A percentile compares a stretch with the other conserved stretches of the same genome.
phyloP scores from a whole-genome alignment of 2,113 vertebrate species.

The Myiozetetes cayanensis region DNA sequence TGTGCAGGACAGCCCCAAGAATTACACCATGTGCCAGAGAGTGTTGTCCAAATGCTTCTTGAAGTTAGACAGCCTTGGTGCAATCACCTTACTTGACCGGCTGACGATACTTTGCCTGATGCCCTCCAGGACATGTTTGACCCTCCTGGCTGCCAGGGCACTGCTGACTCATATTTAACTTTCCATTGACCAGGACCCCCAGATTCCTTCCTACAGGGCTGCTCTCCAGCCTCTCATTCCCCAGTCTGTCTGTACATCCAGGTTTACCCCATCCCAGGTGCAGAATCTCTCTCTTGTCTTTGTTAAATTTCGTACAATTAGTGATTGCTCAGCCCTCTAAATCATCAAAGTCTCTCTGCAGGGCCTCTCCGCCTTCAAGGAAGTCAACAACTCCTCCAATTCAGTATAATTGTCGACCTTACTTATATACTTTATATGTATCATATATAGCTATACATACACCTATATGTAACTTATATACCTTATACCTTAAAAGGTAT shows the following conservation, averaged over 20 bases:
- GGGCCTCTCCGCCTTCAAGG: neutral
- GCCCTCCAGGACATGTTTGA: fast-evolving
- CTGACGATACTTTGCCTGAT: neutral
- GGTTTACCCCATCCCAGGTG: neutral
- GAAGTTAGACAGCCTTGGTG: neutral
- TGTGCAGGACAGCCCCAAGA: neutral
- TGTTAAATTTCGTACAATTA: neutral
- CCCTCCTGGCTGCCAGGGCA: neutral
- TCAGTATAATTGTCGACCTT: neutral
- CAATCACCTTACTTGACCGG: fast-evolving
- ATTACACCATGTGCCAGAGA: fast-evolving
- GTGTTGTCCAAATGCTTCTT: fast-evolving
- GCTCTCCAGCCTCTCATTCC: neutral
- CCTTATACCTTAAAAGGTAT: neutral
- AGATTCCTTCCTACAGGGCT: neutral
- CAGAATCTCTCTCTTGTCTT: neutral
- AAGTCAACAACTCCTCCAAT: neutral
- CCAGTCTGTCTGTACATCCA: neutral
- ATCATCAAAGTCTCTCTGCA: neutral
- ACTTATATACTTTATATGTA: neutral
- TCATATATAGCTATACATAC: neutral
- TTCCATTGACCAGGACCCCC: neutral
- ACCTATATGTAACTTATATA: neutral
- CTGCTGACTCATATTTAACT: neutral
- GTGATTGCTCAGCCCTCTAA: neutral